Base-by-base conservation (phyloP, 1,140 invertebrate species). In the Sinonovacula constricta region DNA sequence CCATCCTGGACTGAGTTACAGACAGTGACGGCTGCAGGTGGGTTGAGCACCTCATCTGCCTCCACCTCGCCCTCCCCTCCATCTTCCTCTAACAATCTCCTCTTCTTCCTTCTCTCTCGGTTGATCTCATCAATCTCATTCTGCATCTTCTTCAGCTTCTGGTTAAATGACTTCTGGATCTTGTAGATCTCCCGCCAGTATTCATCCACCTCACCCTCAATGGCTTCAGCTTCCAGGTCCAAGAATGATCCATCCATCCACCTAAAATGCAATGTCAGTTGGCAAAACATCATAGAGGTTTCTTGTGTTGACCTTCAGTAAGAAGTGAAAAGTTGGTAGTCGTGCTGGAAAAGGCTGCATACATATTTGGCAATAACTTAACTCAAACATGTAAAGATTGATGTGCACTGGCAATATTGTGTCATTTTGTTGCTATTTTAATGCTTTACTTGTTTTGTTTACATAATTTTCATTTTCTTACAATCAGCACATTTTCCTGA, bases 171-270 rank as follows among this genome's bases (percentile, higher is more conserved):
- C 92, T 97, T 97, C 78, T 96, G 95, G 22, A 94, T 93, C 89
- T 95, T 95, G 93, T 92, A 91, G 94, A 96, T 84, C 94, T 95
- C 93, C 81, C 91, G 86, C 79, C 81, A 86, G 70, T 90, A 90
- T 75, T 90, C 90, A 66, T 91, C 90, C 5, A 89, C 86, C 65
- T 91, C 88, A 30, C 34, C 83, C 57, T 88, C 87, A 78, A 91
- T 87, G 36, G 70, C 65, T 31, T 90, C 88, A 10, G 94, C 93
- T 87, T 96, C 93, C 54, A 98, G 91, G 85, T 95, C 95, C 87
- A 96, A 94, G 91, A 98, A 98, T 2, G 94, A 93, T n/a, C 96
- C 97, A 90, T 97, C 95, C 93, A 97, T 94, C 95, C 96, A 98
- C 59, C 90, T 91, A 28, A 1, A 59, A 53, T 59, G 4, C n/a